These are phyloP conservation scores for Syncerus caffer DNA, from an alignment of 2,797 vertebrate species.

Conservation along the genomic window DNA sequence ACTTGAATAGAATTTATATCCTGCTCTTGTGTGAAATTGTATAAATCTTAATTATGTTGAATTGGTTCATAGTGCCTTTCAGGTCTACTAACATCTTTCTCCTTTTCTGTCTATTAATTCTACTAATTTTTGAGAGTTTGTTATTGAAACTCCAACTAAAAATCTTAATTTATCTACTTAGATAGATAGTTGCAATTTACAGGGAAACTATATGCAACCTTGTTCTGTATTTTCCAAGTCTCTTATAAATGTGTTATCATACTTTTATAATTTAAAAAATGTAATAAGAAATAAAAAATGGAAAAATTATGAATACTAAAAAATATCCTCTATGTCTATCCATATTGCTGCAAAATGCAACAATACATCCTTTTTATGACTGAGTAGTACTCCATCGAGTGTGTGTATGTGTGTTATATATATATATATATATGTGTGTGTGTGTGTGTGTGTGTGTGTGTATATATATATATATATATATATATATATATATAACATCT, in stretches of 20 bases:
- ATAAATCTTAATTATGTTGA: background rate
- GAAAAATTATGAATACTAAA: background rate
- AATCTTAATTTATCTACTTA: background rate
- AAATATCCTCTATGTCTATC: background rate
- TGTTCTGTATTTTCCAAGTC: background rate
- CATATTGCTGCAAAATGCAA: background rate
- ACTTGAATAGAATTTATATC: background rate
- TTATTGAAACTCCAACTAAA: background rate
- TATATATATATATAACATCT: background rate
- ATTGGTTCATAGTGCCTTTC: background rate
- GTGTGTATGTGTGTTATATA: background rate
- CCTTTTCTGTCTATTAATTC: background rate
- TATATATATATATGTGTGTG: rapidly evolving
- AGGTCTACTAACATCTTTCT: background rate
- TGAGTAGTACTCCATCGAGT: background rate
- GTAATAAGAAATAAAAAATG: background rate
- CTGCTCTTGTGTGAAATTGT: background rate
- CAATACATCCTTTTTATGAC: background rate
- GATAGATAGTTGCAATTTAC: background rate
- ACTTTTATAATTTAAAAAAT: background rate
- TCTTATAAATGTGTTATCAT: background rate
- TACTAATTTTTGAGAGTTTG: background rate
- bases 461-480: rapidly evolving
- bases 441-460: rapidly evolving
- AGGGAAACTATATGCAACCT: background rate